phyloP scores from a whole-genome alignment of 2,888 invertebrate genomes.

The Folsomia manolachei region DNA sequence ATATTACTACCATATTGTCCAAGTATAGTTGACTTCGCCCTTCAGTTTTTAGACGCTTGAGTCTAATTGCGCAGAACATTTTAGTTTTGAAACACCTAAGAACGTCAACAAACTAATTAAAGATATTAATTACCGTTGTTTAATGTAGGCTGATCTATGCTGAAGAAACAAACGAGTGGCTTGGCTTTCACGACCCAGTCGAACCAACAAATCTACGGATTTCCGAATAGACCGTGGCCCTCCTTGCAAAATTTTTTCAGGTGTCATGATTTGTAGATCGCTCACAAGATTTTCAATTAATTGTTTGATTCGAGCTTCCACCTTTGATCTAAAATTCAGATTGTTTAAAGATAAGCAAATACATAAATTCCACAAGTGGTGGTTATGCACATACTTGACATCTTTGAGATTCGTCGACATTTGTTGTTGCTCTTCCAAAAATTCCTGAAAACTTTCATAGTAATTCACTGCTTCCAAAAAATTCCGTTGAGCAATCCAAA shows the following conservation, averaged over 20 bases:
- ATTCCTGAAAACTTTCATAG: constrained; percentile 48
- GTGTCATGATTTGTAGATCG: constrained; percentile 77
- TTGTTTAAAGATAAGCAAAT: not conserved
- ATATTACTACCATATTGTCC: constrained; percentile 74
- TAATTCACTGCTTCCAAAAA: constrained; percentile 83
- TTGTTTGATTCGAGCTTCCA: constrained; percentile 69
- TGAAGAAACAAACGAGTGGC: constrained; percentile 58
- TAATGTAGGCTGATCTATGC: constrained; percentile 57
- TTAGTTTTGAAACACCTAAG: constrained; percentile 20
- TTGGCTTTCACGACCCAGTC: constrained; percentile 67
- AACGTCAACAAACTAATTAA: not conserved
- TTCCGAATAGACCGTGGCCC: constrained; percentile 80
- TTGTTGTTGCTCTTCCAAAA: constrained; percentile 40
- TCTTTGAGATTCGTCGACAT: constrained; percentile 56
- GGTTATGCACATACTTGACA: constrained; percentile 54
- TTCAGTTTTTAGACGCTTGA: constrained; percentile 75
- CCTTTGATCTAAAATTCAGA: constrained; percentile 54
- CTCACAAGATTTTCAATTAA: constrained; percentile 83
- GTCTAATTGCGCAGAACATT: constrained; percentile 58
- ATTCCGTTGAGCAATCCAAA: constrained; percentile 89
- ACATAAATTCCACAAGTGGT: too few relatives aligned
- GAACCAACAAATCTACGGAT: constrained; percentile 78
- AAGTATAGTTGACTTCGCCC: constrained; percentile 77
- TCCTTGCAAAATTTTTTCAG: constrained; percentile 86
- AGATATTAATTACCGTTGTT: constrained; percentile 48